Base-by-base conservation (phyloP, 2,888 invertebrate species). In the Miltochrista miniata region DNA sequence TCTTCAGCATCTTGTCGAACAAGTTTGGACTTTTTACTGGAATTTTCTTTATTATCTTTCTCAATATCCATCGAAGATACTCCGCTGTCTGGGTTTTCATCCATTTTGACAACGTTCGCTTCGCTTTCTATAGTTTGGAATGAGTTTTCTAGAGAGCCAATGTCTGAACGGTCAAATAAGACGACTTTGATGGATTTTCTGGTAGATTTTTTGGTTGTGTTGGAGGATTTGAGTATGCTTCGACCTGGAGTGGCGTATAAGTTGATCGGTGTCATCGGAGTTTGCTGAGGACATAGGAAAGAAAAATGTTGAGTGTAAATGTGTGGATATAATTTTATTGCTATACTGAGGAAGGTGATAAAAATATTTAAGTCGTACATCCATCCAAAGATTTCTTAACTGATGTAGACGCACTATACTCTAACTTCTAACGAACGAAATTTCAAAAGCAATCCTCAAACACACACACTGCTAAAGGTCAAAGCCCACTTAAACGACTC, bases 101-200 rank as follows among this genome's bases (percentile, higher is more conserved):
- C 49, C 9, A 36, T 39, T 38, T 36, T 51, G 18, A 44, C 33
- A 14, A 53, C 56, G 29, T 44, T 39, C 29, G 42, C 4, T 0
- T 54, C 52, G 24, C 35, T 57, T 9, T 61, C 59, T 1, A 54
- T 56, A 11, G 38, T 24, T 38, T 18, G 43, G 40, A 54, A 53
- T 10, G 67, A 51, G 12, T 51, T 45, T 33, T 61, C 59, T 31
- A 59, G 49, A 5, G 48, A 36, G 1, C 72, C 72, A 0, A 44
- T 29, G 42, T 83, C 81, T 0, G 74, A 69, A 4, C 78, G 62
- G 43, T 83, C 66, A 52, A 90, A 90, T 0, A 89, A 70, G 0
- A 90, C 89, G 0, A 83, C 67, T 68, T 89, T 89, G 29, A 83
- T 76, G 1, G 84, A 81, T 46, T 86, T 87, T 13, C 79, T 80